Percentiles rank a stretch among this genome's conserved stretches.
phyloP scores from a whole-genome alignment of 2,888 invertebrate species.

The Torymus aiolomorphi region DNA sequence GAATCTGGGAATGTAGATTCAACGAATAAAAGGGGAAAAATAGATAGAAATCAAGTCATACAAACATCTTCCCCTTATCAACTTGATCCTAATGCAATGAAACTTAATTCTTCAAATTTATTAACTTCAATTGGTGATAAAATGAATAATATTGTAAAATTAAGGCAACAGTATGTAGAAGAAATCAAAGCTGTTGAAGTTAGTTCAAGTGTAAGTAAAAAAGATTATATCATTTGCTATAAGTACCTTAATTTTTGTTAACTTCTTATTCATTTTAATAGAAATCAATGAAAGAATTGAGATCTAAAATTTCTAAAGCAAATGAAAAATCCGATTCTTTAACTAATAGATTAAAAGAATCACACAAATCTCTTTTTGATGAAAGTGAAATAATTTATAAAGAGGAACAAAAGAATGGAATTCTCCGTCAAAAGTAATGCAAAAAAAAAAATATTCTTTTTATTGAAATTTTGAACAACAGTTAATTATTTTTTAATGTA shows the following conservation, averaged over 20 bases:
- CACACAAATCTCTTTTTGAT: conserved; percentile 46
- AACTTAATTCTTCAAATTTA: neutral
- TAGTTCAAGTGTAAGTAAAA: conserved; percentile 41
- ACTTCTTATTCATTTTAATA: conserved; percentile 15
- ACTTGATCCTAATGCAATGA: neutral
- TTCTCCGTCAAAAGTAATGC: conserved; percentile 51
- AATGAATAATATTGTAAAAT: conserved; percentile 51
- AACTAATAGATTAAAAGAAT: conserved; percentile 35
- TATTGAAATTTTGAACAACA: neutral
- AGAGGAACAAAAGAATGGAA: conserved; percentile 51
- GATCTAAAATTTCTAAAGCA: conserved; percentile 40
- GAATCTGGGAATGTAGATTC: conserved; percentile 4
- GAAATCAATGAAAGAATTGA: conserved; percentile 48
- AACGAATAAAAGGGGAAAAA: conserved; percentile 24
- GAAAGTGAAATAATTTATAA: conserved; percentile 49
- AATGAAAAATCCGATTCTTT: conserved; percentile 23
- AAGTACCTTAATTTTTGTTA: conserved; percentile 5
- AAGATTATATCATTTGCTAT: neutral
- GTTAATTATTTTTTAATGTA: conserved; percentile 17
- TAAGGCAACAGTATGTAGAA: conserved; percentile 53
- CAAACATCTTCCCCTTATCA: neutral
- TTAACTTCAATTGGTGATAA: conserved; percentile 31
- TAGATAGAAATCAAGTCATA: neutral
- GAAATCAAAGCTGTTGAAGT: conserved; percentile 54
- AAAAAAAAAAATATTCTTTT: neutral